Conservation (phyloP, 2,888 invertebrate species). For the Napeogenes sylphis region DNA sequence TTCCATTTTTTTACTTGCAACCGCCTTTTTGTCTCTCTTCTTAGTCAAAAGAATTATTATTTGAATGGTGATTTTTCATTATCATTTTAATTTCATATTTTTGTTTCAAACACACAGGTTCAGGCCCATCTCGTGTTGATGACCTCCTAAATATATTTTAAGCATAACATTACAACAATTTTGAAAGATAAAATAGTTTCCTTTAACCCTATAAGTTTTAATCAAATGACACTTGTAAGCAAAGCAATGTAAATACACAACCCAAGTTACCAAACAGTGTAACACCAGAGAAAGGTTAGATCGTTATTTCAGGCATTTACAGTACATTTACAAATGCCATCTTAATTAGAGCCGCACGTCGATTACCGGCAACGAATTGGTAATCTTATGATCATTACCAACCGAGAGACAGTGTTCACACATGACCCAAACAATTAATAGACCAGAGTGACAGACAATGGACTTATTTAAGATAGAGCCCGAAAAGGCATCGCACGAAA, state of each 20-base stretch:
- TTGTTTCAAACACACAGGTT: too few species aligned
- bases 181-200: too few species aligned
- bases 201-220: too few species aligned
- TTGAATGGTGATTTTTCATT: too few species aligned
- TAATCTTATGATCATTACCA: conserved; percentile 24
- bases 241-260: not conserved
- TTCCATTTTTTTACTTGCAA: not conserved
- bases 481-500: conserved; percentile 62
- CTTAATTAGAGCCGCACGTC: conserved; percentile 28
- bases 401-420: conserved; percentile 28
- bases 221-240: too few species aligned
- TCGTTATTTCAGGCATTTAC: conserved; percentile 25
- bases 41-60: not conserved
- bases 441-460: conserved; percentile 42
- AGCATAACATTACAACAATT: too few species aligned
- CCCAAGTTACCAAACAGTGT: conserved; percentile 17
- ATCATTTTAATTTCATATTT: too few species aligned
- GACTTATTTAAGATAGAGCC: conserved; percentile 45
- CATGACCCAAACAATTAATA: conserved; percentile 38
- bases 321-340: conserved; percentile 28
- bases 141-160: too few species aligned
- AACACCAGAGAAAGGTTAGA: conserved; percentile 30
- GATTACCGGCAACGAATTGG: conserved; percentile 22
- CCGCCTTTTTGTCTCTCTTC: not conserved
- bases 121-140: too few species aligned